Percentiles rank a stretch among this genome's conserved stretches.
These are phyloP conservation scores for Heteropelma amictum DNA, from an alignment of 2,888 invertebrate species.

Conservation along the genomic window DNA sequence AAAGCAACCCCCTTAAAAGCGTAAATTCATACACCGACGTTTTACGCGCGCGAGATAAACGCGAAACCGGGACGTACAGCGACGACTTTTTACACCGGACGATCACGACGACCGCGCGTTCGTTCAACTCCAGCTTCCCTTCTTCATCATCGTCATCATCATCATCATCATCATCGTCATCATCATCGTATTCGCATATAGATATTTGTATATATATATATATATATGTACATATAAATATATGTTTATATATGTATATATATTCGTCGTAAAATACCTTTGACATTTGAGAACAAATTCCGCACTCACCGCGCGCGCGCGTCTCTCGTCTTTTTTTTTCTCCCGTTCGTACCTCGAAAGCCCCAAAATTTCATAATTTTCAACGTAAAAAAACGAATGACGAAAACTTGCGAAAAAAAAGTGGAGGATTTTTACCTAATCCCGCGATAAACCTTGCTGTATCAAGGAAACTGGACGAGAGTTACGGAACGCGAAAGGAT, in stretches of 20 bases:
- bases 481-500: constrained; percentile 1
- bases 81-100: neutral
- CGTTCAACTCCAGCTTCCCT: neutral
- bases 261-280: no score
- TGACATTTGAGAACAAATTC: neutral
- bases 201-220: no score
- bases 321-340: neutral
- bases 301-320: constrained; percentile 18
- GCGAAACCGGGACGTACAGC: constrained; percentile 41
- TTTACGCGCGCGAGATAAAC: constrained; percentile 53
- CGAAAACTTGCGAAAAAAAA: constrained; percentile 20
- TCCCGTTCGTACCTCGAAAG: neutral
- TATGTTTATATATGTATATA: no score
- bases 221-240: no score
- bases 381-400: no score
- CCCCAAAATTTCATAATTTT: no score
- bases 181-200: no score
- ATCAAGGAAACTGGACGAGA: constrained; percentile 52
- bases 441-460: constrained; percentile 50
- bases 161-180: no score
- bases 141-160: no score
- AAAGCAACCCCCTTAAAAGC: constrained; percentile 16
- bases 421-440: constrained; percentile 54
- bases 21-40: constrained; percentile 45
- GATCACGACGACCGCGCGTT: neutral